Percentiles rank a stretch among this genome's conserved stretches.
Evolutionary conservation across 2,113 vertebrate species (phyloP).

Genomic region (Phyllostomus hastatus): DNA sequence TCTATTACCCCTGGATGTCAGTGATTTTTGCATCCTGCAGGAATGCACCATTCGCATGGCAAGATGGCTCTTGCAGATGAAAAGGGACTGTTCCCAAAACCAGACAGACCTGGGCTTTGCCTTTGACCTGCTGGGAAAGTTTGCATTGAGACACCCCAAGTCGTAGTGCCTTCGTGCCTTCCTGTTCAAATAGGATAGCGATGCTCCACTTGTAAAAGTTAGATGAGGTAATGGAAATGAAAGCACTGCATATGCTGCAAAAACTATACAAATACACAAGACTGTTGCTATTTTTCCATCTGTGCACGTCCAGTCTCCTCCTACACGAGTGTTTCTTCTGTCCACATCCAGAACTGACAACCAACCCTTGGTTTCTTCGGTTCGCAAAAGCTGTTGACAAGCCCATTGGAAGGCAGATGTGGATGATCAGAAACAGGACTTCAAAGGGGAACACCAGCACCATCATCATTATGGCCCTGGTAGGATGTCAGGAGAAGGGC

Average conservation of each 20-base stretch:
- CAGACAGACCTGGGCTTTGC: background rate
- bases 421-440: background rate
- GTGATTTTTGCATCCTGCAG: background rate
- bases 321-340: background rate
- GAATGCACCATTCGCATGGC: background rate
- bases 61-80: background rate
- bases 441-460: background rate
- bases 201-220: background rate
- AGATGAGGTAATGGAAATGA: background rate
- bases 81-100: background rate
- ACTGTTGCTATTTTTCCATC: background rate
- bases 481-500: background rate
- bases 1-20: background rate
- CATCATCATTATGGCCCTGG: background rate
- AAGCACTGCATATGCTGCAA: background rate
- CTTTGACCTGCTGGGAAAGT: background rate
- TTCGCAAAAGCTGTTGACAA: background rate
- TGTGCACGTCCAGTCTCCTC: background rate
- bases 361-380: background rate
- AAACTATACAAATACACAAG: background rate
- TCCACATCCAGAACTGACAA: background rate
- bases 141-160: background rate
- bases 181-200: background rate
- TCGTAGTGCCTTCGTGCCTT: background rate
- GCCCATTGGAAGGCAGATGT: background rate